Base-by-base conservation (phyloP, 1,140 invertebrate genomes). In the Eumeta japonica region DNA sequence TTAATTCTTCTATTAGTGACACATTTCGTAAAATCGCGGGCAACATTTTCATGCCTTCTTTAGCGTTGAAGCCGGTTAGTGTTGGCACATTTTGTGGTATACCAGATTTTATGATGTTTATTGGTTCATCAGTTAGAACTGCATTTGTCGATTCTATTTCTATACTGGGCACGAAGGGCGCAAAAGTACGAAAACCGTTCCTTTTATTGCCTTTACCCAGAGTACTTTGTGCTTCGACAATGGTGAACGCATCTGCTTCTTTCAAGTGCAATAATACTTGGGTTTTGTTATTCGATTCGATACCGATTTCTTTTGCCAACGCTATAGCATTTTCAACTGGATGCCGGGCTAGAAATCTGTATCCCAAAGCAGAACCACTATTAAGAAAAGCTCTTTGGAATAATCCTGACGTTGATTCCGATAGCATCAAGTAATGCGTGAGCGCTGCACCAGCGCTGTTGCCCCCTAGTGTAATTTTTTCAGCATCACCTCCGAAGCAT, bases 401-500 rank as follows among this genome's bases (percentile, higher is more conserved):
- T 13, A 58, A 20, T 12, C 39, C 42, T 13, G 12, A 29, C 11
- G 54, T 28, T 43, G 51, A 40, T 16, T 45, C 39, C 13, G 50
- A 46, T 13, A 59, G 28, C 14, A 52, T 30, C 27, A 63, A 34
- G 10, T 41, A 39, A 37, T 61, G 53, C 13, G 46, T 51, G 3
- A 59, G 36, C 4, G 52, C 61, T 2, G 58, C 60, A 12, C 75
- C 77, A 15, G 68, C 61, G 39, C 59, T 58, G 28, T 76, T 59
- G 7, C 77, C 77, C 14, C 49, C 57, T 9, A 79, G 43, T 5
- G 58, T 60, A 13, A 83, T 73, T 28, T 0, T 36, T 19, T 27
- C 16, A 0, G 79, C 71, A 65, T 84, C 75, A 7, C 83, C 83
- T 3, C 83, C 82, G 47, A 89, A 89, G 3, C 55, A 45, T 9